Base-by-base conservation (phyloP, 2,113 vertebrate species). In the Phrynocephalus versicolor region DNA sequence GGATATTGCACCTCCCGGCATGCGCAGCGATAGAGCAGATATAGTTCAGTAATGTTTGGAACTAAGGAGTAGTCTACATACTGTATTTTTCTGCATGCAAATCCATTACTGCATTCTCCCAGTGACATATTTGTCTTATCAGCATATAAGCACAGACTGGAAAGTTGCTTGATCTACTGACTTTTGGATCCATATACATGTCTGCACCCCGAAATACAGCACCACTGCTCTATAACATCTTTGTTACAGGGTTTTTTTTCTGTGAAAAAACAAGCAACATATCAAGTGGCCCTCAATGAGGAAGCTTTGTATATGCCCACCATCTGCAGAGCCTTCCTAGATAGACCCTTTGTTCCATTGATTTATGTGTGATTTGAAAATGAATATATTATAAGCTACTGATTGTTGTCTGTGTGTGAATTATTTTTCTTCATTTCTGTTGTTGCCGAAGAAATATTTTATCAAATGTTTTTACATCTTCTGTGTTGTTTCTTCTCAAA, bases 381-480 rank as follows among this genome's bases (percentile, higher is more conserved):
- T 76, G 58, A 77, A 10, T 88, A 87, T 84, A 83, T 91, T 89
- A 90, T 92, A 90, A 85, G 65, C 84, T 86, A 67, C 82, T 89
- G 82, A 67, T 81, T 23, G 21, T 9, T 65, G 21, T 65, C 5
- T 64, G 16, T 19, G 8, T 30, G 30, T 67, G 64, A 10, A 30
- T 65, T 39, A 12, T 39, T 33, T 39, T 84, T 93, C 45, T 90
- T 88, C 82, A 33, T 84, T 89, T 69, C 62, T 16, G n/a, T n/a
- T n/a, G n/a, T n/a, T n/a, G n/a, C n/a, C 79, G 76, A 79, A 15
- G 18, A 35, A 51, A 12, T 64, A 60, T 81, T 21, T 2, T 88
- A 33, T 64, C 86, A 86, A 92, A 81, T 92, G 85, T 74, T 92
- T 89, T 19, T 88, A 33, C 13, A 30, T 16, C 51, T 4, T 72